Conservation (phyloP, 2,797 vertebrate genomes). For the Limosa lapponica region DNA sequence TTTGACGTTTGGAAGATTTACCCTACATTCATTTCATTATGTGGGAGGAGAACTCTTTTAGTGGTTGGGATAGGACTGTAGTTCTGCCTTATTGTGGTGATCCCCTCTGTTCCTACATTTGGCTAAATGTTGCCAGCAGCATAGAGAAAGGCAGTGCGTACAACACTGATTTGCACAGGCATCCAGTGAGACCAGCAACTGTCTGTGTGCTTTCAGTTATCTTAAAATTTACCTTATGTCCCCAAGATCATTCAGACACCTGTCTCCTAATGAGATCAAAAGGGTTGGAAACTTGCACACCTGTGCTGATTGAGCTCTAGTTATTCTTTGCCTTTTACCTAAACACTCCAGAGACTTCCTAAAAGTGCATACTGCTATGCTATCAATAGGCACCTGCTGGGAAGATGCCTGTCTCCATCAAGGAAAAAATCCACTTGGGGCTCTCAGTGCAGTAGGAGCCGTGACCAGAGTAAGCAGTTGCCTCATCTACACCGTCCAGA, state of each 20-base stretch:
- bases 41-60: neutral
- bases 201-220: neutral
- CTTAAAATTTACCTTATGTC: neutral
- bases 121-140: neutral
- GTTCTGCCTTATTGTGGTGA: neutral
- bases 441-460: neutral
- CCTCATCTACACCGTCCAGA: neutral
- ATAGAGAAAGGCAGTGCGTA: neutral
- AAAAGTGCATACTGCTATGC: neutral
- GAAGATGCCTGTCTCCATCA: neutral
- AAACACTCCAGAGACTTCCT: neutral
- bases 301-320: neutral
- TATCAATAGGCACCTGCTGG: neutral
- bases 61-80: accelerated
- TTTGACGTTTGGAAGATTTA: neutral
- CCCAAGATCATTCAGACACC: neutral
- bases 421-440: neutral
- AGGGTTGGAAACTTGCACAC: neutral
- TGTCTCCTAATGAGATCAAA: neutral
- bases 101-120: neutral
- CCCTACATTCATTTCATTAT: neutral
- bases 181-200: accelerated
- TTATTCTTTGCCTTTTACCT: neutral
- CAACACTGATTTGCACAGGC: neutral
- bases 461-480: neutral